Percentiles rank a stretch among this genome's conserved stretches.
These are phyloP conservation scores for Platerodrilus igneus DNA, from an alignment of 2,888 invertebrate genomes.

Conservation along the genomic window DNA sequence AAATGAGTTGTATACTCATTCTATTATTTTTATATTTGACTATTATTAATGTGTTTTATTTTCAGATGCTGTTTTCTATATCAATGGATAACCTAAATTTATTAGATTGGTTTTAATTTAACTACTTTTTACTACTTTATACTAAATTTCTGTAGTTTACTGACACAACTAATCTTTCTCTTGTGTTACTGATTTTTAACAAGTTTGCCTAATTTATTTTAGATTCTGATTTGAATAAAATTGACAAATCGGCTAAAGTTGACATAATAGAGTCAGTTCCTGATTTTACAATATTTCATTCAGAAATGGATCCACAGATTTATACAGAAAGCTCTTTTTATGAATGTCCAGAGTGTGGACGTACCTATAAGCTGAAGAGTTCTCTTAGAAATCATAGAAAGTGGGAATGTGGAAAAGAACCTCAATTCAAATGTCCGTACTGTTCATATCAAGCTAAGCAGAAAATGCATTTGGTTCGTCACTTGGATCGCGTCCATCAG, in stretches of 20 bases:
- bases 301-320: too few relatives aligned
- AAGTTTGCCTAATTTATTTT: slow-evolving; percentile 8
- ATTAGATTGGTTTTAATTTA: background rate
- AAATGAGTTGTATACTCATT: too few relatives aligned
- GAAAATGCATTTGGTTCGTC: slow-evolving; percentile 57
- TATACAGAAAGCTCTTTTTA: too few relatives aligned
- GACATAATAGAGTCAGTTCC: too few relatives aligned
- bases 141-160: slow-evolving; percentile 15
- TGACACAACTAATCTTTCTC: slow-evolving; percentile 4
- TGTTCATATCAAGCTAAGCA: slow-evolving; percentile 47
- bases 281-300: too few relatives aligned
- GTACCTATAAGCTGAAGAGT: slow-evolving; percentile 30
- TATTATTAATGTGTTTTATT: too few relatives aligned
- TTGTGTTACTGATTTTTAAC: slow-evolving; percentile 4
- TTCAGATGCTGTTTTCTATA: too few relatives aligned
- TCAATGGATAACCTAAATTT: too few relatives aligned
- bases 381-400: slow-evolving; percentile 27
- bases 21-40: too few relatives aligned
- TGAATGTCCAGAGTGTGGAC: slow-evolving; percentile 20
- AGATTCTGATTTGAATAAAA: too few relatives aligned
- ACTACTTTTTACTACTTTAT: slow-evolving; percentile 3
- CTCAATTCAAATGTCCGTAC: slow-evolving; percentile 34
- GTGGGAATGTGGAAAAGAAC: slow-evolving; percentile 30
- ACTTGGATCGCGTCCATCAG: slow-evolving; percentile 77
- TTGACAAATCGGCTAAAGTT: too few relatives aligned